Percentiles rank a stretch among this genome's conserved stretches.
Conservation (phyloP, 2,888 invertebrate genomes). For the Lapara coniferarum region DNA sequence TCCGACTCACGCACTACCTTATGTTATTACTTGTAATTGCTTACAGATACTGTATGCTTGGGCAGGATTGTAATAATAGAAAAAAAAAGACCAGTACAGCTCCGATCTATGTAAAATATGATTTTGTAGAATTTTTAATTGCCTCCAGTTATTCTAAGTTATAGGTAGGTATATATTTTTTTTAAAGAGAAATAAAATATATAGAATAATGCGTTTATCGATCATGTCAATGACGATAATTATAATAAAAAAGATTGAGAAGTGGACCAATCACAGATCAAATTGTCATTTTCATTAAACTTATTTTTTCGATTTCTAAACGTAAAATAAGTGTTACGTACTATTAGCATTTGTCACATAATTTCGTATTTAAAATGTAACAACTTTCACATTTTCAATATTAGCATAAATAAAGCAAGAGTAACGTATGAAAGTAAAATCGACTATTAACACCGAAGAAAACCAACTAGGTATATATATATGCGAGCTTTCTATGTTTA, state of each 20-base stretch:
- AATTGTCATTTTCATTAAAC: no score
- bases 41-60: neutral
- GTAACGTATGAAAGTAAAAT: conserved; percentile 5
- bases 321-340: no score
- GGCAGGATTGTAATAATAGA: neutral
- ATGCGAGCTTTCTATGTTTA: conserved; percentile 7
- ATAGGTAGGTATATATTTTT: no score
- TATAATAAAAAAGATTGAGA: neutral
- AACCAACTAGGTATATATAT: neutral
- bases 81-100: no score
- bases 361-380: neutral
- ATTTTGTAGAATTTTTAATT: no score
- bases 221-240: no score
- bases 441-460: neutral
- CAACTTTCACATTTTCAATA: neutral
- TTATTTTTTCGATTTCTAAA: no score
- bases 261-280: neutral
- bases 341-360: neutral
- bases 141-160: no score
- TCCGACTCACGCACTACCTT: conserved; percentile 37
- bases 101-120: no score
- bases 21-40: conserved; percentile 13
- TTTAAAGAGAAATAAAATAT: no score
- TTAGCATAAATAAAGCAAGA: neutral
- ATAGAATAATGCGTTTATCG: no score